Evolutionary conservation across 1,140 invertebrate genomes (phyloP).

Genomic region (Grapholita molesta): DNA sequence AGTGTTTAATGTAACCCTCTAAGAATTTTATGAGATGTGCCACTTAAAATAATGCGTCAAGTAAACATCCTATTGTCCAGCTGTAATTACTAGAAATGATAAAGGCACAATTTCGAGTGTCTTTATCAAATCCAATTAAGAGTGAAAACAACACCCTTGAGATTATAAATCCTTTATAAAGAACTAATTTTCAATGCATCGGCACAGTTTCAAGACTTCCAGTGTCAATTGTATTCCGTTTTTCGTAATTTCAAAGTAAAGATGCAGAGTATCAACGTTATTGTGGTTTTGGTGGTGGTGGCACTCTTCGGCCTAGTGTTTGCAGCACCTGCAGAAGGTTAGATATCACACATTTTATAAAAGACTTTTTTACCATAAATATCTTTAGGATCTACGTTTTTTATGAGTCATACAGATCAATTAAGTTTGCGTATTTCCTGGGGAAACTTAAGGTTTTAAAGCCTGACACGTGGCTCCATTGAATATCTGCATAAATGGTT

Average conservation of each 20-base stretch:
- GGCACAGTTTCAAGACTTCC: background rate
- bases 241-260: background rate
- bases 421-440: too few relatives aligned
- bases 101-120: background rate
- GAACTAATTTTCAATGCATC: background rate
- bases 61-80: too few relatives aligned
- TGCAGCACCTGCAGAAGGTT: background rate
- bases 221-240: background rate
- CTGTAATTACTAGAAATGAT: background rate
- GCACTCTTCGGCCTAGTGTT: background rate
- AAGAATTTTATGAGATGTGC: background rate
- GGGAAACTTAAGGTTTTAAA: too few relatives aligned
- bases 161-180: background rate
- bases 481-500: too few relatives aligned
- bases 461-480: too few relatives aligned
- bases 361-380: too few relatives aligned
- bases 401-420: too few relatives aligned
- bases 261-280: constrained; percentile 4
- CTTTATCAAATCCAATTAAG: background rate
- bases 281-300: background rate
- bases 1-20: background rate
- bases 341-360: background rate
- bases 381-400: too few relatives aligned
- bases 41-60: background rate
- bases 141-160: background rate